Percentiles rank a stretch among this genome's conserved stretches.
These are phyloP conservation scores for Marcusenius ussheri DNA, from an alignment of 2,113 vertebrate genomes.

Conservation along the genomic window DNA sequence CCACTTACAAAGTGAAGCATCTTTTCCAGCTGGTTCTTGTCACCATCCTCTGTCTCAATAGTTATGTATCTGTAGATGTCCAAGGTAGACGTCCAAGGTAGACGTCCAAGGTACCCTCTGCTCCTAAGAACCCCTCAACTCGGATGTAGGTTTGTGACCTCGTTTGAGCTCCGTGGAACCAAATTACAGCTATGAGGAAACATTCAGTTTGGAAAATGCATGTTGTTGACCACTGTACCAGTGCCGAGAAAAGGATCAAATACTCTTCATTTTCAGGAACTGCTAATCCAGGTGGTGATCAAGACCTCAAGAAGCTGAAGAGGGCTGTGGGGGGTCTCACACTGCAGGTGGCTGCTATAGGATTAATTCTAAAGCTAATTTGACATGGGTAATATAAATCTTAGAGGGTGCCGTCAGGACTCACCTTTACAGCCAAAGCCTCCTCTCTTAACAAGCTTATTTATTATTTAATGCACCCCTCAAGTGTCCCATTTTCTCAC, in stretches of 20 bases:
- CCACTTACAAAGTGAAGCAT: background rate
- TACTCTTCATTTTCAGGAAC: background rate
- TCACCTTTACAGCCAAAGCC: background rate
- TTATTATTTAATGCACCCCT: background rate
- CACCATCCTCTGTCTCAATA: background rate
- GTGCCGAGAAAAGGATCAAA: background rate
- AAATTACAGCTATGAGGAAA: background rate
- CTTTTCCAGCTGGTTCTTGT: background rate
- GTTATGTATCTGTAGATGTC: background rate
- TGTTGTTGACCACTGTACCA: background rate
- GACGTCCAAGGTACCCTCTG: background rate
- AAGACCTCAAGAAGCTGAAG: background rate
- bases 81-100: background rate
- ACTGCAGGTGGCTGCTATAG: background rate
- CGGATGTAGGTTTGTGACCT: background rate
- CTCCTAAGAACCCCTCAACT: background rate
- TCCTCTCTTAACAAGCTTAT: background rate
- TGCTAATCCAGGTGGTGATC: background rate
- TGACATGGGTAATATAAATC: background rate
- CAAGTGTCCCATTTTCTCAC: background rate
- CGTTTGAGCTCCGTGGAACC: background rate
- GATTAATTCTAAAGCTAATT: background rate
- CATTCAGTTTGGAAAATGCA: background rate
- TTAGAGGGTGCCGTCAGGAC: background rate
- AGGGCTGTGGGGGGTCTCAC: background rate